A percentile compares a stretch with the other conserved stretches of the same genome.
Conservation (phyloP, 2,888 invertebrate species). For the Automeris io region DNA sequence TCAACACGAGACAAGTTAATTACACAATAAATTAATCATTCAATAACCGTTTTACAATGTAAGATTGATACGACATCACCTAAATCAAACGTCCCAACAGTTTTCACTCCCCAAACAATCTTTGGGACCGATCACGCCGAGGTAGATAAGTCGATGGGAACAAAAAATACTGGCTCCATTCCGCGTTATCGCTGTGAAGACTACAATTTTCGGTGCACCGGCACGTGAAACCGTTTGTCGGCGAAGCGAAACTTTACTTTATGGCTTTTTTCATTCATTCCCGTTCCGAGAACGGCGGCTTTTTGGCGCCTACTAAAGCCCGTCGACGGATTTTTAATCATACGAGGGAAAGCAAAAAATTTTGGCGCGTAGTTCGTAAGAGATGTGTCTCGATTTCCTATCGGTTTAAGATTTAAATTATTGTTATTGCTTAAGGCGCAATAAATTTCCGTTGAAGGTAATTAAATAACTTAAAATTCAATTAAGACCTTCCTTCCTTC, state of each 20-base stretch:
- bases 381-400: neutral
- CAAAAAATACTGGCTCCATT: conserved; percentile 33
- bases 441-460: no score
- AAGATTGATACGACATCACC: neutral
- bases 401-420: neutral
- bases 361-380: neutral
- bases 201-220: conserved; percentile 57
- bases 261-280: conserved; percentile 65
- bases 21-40: no score
- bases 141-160: conserved; percentile 31
- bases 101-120: conserved; percentile 5
- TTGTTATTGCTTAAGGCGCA: no score
- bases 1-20: no score
- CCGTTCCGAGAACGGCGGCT: conserved; percentile 65
- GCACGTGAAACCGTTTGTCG: conserved; percentile 69
- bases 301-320: conserved; percentile 65
- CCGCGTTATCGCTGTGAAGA: conserved; percentile 48
- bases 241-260: conserved; percentile 41
- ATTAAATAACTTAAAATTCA: no score
- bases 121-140: conserved; percentile 13
- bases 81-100: neutral
- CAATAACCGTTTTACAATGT: no score
- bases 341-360: conserved; percentile 19
- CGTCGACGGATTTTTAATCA: conserved; percentile 30
- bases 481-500: no score